A percentile compares a stretch with the other conserved stretches of the same genome.
Evolutionary conservation across 2,113 vertebrate genomes (phyloP).

Genomic region (Alaudala cheleensis): DNA sequence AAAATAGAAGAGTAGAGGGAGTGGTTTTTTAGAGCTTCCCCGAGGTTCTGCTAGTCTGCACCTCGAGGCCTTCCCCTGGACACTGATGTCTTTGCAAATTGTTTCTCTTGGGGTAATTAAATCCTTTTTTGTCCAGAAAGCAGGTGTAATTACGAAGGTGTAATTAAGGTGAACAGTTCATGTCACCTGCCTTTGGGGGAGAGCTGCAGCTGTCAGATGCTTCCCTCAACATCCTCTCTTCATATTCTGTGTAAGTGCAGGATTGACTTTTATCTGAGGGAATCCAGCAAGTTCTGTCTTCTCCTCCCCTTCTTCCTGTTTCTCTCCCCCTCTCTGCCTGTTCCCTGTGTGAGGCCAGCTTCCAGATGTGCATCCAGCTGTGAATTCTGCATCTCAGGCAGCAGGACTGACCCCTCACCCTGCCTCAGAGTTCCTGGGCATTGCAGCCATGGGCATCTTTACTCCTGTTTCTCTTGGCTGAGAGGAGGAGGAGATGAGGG

Average conservation of each 20-base stretch:
- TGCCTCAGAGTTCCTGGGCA: background rate
- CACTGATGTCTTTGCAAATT: background rate
- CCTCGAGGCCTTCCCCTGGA: background rate
- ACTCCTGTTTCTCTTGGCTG: background rate
- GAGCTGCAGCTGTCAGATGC: background rate
- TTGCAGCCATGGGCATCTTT: background rate
- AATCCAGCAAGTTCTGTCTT: background rate
- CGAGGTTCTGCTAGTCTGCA: accelerated
- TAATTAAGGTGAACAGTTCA: background rate
- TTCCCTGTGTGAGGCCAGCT: background rate
- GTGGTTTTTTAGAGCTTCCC: background rate
- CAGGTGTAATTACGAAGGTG: background rate
- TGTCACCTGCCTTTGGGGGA: background rate
- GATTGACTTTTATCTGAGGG: background rate
- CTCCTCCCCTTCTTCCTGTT: background rate
- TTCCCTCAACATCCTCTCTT: background rate
- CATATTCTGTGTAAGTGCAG: background rate
- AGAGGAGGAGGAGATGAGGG: background rate
- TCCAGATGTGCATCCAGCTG: background rate
- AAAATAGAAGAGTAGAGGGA: background rate
- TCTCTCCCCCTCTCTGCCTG: background rate
- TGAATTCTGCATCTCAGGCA: background rate
- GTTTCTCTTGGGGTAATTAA: background rate
- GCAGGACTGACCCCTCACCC: background rate
- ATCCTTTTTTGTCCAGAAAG: background rate